Percentiles rank a stretch among this genome's conserved stretches.
Conservation (phyloP, 2,113 vertebrate genomes). For the Anhinga anhinga region DNA sequence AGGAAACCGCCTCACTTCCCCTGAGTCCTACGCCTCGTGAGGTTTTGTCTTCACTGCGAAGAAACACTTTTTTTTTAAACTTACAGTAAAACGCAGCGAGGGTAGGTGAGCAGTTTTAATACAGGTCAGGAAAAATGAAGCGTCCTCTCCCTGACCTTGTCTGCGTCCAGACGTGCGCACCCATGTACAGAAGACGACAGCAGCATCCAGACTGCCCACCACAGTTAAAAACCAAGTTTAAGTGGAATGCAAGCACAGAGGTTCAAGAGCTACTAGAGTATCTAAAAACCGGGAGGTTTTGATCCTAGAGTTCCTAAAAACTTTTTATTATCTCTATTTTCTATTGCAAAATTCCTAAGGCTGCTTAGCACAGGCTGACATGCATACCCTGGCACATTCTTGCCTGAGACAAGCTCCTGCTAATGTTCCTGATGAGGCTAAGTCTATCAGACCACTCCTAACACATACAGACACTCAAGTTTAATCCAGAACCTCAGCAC, state of each 20-base stretch:
- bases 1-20: background rate
- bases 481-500: conserved; percentile 11
- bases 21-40: background rate
- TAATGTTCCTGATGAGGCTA: background rate
- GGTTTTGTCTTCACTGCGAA: background rate
- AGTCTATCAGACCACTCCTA: background rate
- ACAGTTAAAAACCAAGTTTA: background rate
- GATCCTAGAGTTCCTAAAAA: background rate
- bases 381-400: background rate
- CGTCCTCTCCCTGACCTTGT: background rate
- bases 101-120: background rate
- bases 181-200: background rate
- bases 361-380: background rate
- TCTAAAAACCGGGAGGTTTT: background rate
- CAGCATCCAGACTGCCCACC: background rate
- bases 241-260: background rate
- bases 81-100: background rate
- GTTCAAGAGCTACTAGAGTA: background rate
- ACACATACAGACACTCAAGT: background rate
- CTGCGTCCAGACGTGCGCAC: background rate
- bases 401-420: background rate
- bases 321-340: background rate
- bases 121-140: background rate
- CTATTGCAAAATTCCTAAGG: background rate
- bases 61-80: background rate